Conservation (phyloP, 2,113 vertebrate species). For the Ondatra zibethicus region DNA sequence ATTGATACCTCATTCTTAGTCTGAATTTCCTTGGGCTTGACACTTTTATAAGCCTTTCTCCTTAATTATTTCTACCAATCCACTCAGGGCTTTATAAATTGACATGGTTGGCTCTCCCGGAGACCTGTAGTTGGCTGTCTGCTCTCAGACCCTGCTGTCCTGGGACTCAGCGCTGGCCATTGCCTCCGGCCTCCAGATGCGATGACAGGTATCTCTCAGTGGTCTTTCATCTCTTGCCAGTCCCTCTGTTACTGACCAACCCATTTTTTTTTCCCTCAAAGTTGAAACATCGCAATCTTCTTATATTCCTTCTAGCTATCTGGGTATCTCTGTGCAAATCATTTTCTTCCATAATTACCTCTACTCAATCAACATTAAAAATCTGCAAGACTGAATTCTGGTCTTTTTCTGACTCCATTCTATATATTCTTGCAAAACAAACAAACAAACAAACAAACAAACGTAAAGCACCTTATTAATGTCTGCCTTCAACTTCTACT, state of each 20-base stretch:
- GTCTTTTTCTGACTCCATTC: background rate
- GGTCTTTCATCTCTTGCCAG: background rate
- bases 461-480: background rate
- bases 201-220: background rate
- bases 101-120: background rate
- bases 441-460: background rate
- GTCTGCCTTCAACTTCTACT: background rate
- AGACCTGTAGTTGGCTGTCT: background rate
- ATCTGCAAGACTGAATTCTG: background rate
- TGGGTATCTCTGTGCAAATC: background rate
- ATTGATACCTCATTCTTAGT: background rate
- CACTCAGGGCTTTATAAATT: background rate
- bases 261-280: background rate
- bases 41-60: background rate
- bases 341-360: background rate
- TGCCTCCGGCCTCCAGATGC: background rate
- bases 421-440: slow-evolving; percentile 7
- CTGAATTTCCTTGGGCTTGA: background rate
- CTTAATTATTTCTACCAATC: background rate
- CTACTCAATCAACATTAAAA: background rate
- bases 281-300: background rate
- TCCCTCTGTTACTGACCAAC: background rate
- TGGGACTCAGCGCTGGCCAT: background rate
- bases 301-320: background rate
- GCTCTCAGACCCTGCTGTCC: background rate